These are phyloP conservation scores for Fopius arisanus DNA, from an alignment of 1,140 invertebrate species.

Conservation along the genomic window DNA sequence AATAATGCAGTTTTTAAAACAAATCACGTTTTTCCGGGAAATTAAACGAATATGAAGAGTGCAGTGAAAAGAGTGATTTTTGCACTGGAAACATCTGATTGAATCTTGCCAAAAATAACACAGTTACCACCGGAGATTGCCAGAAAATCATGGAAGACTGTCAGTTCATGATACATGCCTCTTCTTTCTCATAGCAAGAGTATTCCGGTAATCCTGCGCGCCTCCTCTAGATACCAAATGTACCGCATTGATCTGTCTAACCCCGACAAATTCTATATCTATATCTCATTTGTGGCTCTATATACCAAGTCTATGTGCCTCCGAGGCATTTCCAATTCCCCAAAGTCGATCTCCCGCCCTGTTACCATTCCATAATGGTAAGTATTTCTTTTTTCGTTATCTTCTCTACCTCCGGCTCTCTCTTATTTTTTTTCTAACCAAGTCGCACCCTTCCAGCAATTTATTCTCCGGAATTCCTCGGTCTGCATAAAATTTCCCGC, in stretches of 20 bases:
- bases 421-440: neutral
- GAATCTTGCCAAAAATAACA: too few species aligned
- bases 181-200: neutral
- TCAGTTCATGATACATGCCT: too few species aligned
- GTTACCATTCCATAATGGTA: neutral
- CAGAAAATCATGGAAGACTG: too few species aligned
- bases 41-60: too few species aligned
- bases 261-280: constrained; percentile 8
- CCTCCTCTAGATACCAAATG: constrained; percentile 4
- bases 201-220: constrained; percentile 1
- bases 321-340: constrained; percentile 1
- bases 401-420: neutral
- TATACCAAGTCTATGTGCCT: neutral
- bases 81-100: too few species aligned
- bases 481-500: too few species aligned
- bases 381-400: neutral
- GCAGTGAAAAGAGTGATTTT: too few species aligned
- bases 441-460: neutral
- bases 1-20: too few species aligned
- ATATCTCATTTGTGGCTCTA: neutral
- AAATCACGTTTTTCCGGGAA: too few species aligned
- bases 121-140: too few species aligned
- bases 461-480: neutral
- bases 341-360: constrained; percentile 2
- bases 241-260: constrained; percentile 13